Evolutionary conservation across 1,140 invertebrate genomes (phyloP).

Genomic region (Sycobia sp.): DNA sequence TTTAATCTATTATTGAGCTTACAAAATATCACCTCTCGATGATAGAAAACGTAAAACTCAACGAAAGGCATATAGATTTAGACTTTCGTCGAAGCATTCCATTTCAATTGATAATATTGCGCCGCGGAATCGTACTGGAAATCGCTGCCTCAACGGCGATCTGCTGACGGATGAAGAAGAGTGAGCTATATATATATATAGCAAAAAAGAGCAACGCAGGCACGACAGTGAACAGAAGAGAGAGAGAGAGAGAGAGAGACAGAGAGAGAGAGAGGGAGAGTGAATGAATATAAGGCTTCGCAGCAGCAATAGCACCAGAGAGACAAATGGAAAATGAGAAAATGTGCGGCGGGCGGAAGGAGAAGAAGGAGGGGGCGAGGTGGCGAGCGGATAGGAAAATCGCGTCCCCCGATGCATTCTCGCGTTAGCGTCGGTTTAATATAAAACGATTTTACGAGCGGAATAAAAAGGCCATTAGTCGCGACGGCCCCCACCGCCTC

Average conservation of each 20-base stretch:
- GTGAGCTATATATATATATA: too few species aligned
- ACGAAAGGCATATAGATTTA: background rate
- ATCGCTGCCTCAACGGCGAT: conserved; percentile 15
- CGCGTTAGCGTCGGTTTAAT: conserved; percentile 45
- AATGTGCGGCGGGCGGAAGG: background rate
- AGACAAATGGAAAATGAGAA: too few species aligned
- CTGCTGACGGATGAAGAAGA: too few species aligned
- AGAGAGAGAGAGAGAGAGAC: too few species aligned
- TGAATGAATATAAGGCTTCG: too few species aligned
- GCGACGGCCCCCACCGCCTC: conserved; percentile 12
- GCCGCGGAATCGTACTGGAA: conserved; percentile 17
- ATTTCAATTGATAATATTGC: conserved; percentile 26
- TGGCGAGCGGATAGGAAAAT: background rate
- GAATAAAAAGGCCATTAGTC: conserved; percentile 51
- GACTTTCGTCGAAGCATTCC: conserved; percentile 18
- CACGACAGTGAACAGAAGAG: too few species aligned
- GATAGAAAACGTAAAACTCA: conserved; percentile 12
- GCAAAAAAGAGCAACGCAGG: too few species aligned
- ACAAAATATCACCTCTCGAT: too few species aligned
- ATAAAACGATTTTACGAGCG: conserved; percentile 48
- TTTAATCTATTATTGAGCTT: too few species aligned
- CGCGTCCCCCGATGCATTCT: conserved; percentile 35
- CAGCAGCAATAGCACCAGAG: too few species aligned
- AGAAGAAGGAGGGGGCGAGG: conserved; percentile 33
- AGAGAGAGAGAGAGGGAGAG: too few species aligned